phyloP scores from a whole-genome alignment of 1,140 invertebrate species.

The Mesaphorura yosii region DNA sequence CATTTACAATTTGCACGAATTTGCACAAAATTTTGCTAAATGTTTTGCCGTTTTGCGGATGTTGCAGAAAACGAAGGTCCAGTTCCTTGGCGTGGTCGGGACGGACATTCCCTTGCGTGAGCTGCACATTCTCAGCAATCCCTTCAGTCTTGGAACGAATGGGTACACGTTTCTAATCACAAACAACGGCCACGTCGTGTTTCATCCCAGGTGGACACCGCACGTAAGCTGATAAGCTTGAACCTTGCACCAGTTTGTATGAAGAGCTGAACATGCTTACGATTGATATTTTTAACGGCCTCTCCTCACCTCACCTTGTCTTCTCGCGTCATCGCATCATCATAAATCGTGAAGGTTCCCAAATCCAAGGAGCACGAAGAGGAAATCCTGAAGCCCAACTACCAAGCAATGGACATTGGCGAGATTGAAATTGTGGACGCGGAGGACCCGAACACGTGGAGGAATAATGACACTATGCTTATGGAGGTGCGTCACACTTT shows the following conservation, averaged over 20 bases:
- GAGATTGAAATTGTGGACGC: conserved; percentile 83
- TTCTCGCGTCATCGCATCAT: too few relatives aligned
- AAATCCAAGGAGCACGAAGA: too few relatives aligned
- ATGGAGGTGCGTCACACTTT: too few relatives aligned
- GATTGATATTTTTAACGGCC: too few relatives aligned
- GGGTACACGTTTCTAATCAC: conserved; percentile 92
- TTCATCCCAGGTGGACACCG: conserved; percentile 88
- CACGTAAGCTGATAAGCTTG: conserved; percentile 50
- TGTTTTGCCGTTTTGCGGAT: conserved; percentile 3
- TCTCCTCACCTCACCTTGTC: too few relatives aligned
- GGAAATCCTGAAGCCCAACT: conserved; percentile 79
- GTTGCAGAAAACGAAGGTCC: conserved; percentile 66
- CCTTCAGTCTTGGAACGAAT: conserved; percentile 86
- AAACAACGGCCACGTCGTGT: conserved; percentile 92
- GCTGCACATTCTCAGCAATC: conserved; percentile 78
- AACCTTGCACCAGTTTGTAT: too few relatives aligned
- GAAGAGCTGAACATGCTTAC: too few relatives aligned
- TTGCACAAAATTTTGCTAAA: conserved; percentile 3
- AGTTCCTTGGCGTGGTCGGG: conserved; percentile 82
- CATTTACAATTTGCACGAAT: conserved; percentile 9
- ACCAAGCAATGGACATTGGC: conserved; percentile 83
- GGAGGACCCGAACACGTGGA: conserved; percentile 51
- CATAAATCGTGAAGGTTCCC: too few relatives aligned
- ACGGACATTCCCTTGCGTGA: conserved; percentile 85
- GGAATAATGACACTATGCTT: conserved; percentile 64